phyloP scores from a whole-genome alignment of 2,797 vertebrate species.

The Podargus strigoides region DNA sequence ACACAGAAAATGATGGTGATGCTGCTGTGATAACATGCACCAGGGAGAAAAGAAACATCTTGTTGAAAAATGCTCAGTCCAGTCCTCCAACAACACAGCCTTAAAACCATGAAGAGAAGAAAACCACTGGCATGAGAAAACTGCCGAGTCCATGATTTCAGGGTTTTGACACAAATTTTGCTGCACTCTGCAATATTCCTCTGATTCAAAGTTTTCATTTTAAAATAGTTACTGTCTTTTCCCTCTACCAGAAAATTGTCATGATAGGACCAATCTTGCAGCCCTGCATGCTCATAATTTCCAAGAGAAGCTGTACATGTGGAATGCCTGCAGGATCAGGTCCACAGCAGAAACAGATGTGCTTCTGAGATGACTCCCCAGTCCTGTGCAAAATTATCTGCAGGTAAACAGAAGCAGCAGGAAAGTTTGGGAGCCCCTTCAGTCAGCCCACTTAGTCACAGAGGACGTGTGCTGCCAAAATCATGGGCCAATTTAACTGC shows the following conservation, averaged over 20 bases:
- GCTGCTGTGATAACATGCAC: not conserved
- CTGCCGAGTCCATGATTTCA: conserved; percentile 31
- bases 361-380: not conserved
- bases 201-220: conserved; percentile 53
- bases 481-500: not conserved
- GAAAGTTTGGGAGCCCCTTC: not conserved
- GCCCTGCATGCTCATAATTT: conserved; percentile 11
- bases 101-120: conserved; percentile 27
- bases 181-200: conserved; percentile 47
- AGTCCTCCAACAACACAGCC: not conserved
- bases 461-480: not conserved
- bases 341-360: not conserved
- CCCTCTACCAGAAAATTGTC: conserved; percentile 29
- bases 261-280: conserved; percentile 1
- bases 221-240: conserved; percentile 36
- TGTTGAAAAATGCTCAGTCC: not conserved
- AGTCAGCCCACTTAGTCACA: not conserved
- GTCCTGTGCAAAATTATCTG: not conserved
- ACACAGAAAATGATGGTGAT: not conserved
- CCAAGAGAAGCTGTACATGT: not conserved
- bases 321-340: not conserved
- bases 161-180: conserved; percentile 44
- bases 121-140: conserved; percentile 24
- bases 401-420: not conserved
- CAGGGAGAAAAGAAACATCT: not conserved